Conservation (phyloP, 2,888 invertebrate species). For the Diplazon laetatorius region DNA sequence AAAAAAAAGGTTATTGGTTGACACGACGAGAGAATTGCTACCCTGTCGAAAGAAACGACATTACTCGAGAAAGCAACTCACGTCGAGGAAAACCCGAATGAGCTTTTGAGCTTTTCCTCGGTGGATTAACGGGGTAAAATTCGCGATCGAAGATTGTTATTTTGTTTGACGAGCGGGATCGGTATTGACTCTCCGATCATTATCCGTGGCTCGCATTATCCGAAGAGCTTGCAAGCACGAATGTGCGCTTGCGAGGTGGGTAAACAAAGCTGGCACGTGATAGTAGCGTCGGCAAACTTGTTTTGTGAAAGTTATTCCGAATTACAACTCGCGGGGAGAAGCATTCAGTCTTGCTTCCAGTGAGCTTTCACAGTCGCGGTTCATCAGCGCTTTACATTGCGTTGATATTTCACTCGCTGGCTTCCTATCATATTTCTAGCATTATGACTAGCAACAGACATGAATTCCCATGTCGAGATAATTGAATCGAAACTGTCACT, state of each 20-base stretch:
- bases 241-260: neutral
- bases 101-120: slow-evolving; percentile 18
- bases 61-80: neutral
- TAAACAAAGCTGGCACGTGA: neutral
- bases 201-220: slow-evolving; percentile 2
- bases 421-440: neutral
- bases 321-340: slow-evolving; percentile 6
- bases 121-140: slow-evolving; percentile 9
- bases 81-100: neutral
- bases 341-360: slow-evolving; percentile 1
- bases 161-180: slow-evolving; percentile 8
- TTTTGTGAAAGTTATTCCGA: slow-evolving; percentile 7
- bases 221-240: neutral
- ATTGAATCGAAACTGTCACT: slow-evolving; percentile 39
- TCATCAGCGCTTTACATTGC: slow-evolving; percentile 8
- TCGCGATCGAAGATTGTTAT: slow-evolving; percentile 5
- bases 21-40: neutral
- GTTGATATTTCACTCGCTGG: neutral
- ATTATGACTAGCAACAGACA: slow-evolving; percentile 1
- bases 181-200: slow-evolving; percentile 38
- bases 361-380: slow-evolving; percentile 21
- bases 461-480: slow-evolving; percentile 27
- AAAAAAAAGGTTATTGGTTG: neutral
- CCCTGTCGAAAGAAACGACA: neutral
- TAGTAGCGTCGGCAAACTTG: neutral